Evolutionary conservation across 1,140 invertebrate genomes (phyloP), one percentile per base, ranked within the genome.

Genomic region (Tetranychus urticae): DNA sequence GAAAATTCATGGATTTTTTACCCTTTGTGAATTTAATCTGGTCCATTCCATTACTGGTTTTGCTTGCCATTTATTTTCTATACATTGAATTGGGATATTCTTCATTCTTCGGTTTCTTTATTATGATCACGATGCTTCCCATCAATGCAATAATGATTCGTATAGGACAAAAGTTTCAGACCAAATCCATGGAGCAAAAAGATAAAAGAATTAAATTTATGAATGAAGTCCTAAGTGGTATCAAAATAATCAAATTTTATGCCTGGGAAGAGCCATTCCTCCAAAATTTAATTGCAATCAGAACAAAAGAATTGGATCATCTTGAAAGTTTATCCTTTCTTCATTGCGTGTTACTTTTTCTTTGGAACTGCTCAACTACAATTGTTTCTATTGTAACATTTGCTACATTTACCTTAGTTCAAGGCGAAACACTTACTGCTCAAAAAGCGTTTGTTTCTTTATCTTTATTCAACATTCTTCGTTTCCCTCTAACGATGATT

Each of bases 91-190:
- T 79, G 6, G 81, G 91, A 1, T 80, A 83, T 0, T 85, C 89
- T 1, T 87, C 92, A 7, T 72, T 97, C 2, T 84, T 90, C 46
- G 90, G 90, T 48, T 73, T 97, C 35, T 83, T 82, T 56, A 84
- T 96, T 5, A 91, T 97, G 88, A 81, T 92, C 48, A 31, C 75
- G 3, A 55, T 77, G 33, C 67, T 77, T 33, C 76, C 76, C 6
- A 36, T 78, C 37, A 78, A 78, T 68, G 70, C 65, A n/a, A 36
- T 70, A 13, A 68, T 77, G 34, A 72, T 72, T 7, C 68, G 68
- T 61, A 70, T 69, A 55, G 64, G 66, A 1, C 72, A 75, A 66
- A 68, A 69, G 61, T 68, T 72, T 59, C 74, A 77, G 70, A 69
- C 74, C 31, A 62, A 65, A 14, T 68, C 70, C 66, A 69, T 73